A percentile compares a stretch with the other conserved stretches of the same genome.
phyloP scores from a whole-genome alignment of 2,797 vertebrate genomes.

The Tinamus major region DNA sequence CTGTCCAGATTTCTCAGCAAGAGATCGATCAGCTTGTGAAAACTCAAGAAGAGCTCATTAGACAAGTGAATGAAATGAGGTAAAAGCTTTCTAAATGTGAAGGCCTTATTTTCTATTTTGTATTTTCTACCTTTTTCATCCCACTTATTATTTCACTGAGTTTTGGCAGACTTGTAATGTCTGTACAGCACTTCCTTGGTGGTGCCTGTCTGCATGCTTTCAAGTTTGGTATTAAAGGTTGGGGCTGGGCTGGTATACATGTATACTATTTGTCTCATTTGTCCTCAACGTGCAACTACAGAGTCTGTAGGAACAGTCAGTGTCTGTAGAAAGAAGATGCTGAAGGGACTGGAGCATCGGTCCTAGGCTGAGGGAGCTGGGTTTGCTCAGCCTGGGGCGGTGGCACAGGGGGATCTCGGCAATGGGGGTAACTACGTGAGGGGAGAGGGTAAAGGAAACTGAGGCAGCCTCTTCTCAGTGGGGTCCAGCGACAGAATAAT shows the following conservation, averaged over 20 bases:
- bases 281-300: not conserved
- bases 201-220: not conserved
- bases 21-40: conserved; percentile 84
- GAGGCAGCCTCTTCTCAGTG: not conserved
- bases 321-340: not conserved
- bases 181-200: not conserved
- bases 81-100: conserved; percentile 70
- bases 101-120: not conserved
- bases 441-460: not conserved
- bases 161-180: not conserved
- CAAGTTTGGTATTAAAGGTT: not conserved
- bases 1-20: conserved; percentile 79
- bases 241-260: too few relatives aligned
- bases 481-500: not conserved
- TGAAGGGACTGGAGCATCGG: not conserved
- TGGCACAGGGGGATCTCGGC: too few relatives aligned
- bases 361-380: not conserved
- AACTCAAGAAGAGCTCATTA: conserved; percentile 91
- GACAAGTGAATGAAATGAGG: conserved; percentile 90
- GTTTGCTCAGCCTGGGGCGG: not conserved
- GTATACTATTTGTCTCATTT: not conserved
- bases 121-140: not conserved
- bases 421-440: not conserved
- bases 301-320: not conserved
- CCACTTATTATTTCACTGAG: not conserved